Base-by-base conservation (phyloP, 2,888 invertebrate genomes). In the Acanthococcus lagerstroemiae region DNA sequence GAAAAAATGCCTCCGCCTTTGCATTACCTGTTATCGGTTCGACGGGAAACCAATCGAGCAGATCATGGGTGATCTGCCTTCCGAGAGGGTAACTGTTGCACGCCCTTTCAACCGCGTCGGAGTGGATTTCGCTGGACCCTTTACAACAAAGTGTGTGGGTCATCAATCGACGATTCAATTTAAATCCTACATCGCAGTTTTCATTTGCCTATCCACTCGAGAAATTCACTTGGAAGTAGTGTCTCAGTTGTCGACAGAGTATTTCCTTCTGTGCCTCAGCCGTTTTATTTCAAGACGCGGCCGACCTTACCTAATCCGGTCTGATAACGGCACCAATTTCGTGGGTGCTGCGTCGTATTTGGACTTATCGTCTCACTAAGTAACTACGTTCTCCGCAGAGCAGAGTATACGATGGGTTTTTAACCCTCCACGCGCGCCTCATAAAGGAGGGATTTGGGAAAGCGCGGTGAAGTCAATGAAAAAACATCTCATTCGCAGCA, bases 211-310 rank as follows among this genome's bases (percentile, higher is more conserved):
- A n/a, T n/a, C n/a, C n/a, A n/a, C n/a, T n/a, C n/a, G n/a, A n/a
- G n/a, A n/a, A n/a, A n/a, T n/a, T n/a, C 58, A 60, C 17, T 3
- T 60, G 4, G 48, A 60, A 24, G n/a, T 60, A 12, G 46, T 60
- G 46, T 60, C 58, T 19, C 6, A 19, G 5, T 24, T 60, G 24
- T 37, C 45, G 15, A 44, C 57, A 3, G 57, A 57, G 5, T 4
- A 4, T 5, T 57, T 57, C 24, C 15, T 37, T n/a, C 19, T 5
- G 6, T 9, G 19, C 7, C 22, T 69, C n/a, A 48, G 56, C n/a
- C 67, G 72, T 30, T 73, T 73, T 30, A 56, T 68, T 0, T 63
- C 70, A 3, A 58, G 72, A 15, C 65, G 72, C 17, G 72, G 73
- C 0, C n/a, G 45, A 0, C 69, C 69, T 9, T 9, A 17, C 0